phyloP scores from a whole-genome alignment of 2,888 invertebrate genomes.

The Tiliacea citrago region DNA sequence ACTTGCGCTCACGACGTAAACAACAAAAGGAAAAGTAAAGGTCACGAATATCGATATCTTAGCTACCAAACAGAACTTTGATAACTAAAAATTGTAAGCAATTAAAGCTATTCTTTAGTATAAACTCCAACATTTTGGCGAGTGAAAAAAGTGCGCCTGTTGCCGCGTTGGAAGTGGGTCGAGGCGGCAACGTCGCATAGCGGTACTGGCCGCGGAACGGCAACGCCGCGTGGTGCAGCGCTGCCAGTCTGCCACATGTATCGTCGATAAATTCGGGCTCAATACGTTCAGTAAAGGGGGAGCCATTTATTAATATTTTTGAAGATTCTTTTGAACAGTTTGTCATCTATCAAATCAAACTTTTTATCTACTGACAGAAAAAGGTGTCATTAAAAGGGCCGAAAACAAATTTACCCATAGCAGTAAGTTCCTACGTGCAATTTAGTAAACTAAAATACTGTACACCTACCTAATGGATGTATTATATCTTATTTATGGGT shows the following conservation, averaged over 20 bases:
- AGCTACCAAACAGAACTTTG: constrained; percentile 40
- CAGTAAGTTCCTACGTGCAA: not conserved
- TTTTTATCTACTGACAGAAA: constrained; percentile 17
- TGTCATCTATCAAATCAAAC: constrained; percentile 19
- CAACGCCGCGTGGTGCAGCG: constrained; percentile 72
- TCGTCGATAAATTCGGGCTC: constrained; percentile 50
- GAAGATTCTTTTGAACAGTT: constrained; percentile 22
- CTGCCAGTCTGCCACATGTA: constrained; percentile 42
- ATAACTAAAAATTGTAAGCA: constrained; percentile 57
- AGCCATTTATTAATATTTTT: constrained; percentile 41
- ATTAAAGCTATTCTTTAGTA: constrained; percentile 55
- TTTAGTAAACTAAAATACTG: constrained; percentile 2
- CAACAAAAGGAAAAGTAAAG: constrained; percentile 62
- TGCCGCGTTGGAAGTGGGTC: constrained; percentile 80
- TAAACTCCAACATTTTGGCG: constrained; percentile 77
- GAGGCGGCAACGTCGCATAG: constrained; percentile 85
- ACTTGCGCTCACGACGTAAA: constrained; percentile 34
- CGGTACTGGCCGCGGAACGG: constrained; percentile 74
- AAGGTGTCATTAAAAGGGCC: constrained; percentile 2
- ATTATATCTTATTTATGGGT: constrained; percentile 33
- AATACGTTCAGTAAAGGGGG: constrained; percentile 39
- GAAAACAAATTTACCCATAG: not conserved
- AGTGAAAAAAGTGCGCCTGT: constrained; percentile 80
- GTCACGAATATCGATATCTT: constrained; percentile 46
- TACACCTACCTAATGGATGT: not conserved